phyloP scores from a whole-genome alignment of 2,797 vertebrate genomes.

The Platalea minor region DNA sequence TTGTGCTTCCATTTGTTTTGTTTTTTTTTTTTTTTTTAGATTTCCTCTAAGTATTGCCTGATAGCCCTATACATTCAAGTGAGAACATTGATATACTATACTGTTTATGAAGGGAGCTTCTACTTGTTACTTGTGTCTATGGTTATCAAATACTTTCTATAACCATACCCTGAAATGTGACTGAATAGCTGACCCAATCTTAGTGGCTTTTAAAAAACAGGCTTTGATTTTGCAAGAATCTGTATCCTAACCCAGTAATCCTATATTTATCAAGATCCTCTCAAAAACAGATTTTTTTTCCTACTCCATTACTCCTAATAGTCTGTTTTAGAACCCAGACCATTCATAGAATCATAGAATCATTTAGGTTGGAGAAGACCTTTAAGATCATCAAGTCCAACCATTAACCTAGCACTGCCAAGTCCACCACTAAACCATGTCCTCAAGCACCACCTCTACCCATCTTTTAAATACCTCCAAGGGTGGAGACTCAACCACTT shows the following conservation, averaged over 20 bases:
- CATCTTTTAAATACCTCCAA: too few relatives aligned
- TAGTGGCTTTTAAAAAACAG: neutral
- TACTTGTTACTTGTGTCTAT: neutral
- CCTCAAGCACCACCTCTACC: too few relatives aligned
- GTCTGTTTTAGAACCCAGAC: neutral
- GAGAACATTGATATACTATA: neutral
- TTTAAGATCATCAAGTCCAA: too few relatives aligned
- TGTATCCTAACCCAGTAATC: neutral
- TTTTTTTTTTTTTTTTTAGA: neutral
- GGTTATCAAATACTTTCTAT: neutral
- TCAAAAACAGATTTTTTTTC: neutral
- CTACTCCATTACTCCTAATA: neutral
- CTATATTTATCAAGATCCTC: neutral
- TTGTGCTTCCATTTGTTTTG: neutral
- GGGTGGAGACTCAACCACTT: too few relatives aligned
- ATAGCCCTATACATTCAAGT: neutral
- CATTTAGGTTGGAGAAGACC: too few relatives aligned
- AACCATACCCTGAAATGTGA: neutral
- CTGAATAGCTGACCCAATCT: neutral
- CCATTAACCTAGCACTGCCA: too few relatives aligned
- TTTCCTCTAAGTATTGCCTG: neutral
- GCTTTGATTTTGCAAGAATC: neutral
- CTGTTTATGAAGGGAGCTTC: neutral
- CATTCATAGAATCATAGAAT: neutral
- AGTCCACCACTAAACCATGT: too few relatives aligned